Conservation (phyloP, 2,888 invertebrate species). For the Cylloceria caligata region DNA sequence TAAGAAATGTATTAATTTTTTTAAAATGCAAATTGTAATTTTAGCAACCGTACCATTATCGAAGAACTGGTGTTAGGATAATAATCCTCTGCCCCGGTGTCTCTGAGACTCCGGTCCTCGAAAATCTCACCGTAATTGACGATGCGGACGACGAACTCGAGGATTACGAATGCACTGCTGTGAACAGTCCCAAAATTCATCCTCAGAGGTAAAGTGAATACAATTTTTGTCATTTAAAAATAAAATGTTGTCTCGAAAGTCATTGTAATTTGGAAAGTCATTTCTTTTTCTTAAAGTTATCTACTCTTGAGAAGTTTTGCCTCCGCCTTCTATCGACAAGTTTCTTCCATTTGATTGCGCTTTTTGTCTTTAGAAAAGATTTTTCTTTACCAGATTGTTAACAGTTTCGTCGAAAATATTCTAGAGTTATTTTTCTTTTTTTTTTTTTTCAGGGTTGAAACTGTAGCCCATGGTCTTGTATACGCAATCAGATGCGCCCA, state of each 20-base stretch:
- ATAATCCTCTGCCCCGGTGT: constrained; percentile 80
- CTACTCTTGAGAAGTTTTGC: not conserved
- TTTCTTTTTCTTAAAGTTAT: not conserved
- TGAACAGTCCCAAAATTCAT: constrained; percentile 66
- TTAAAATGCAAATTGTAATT: constrained; percentile 1
- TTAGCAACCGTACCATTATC: constrained; percentile 82
- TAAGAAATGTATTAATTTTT: not conserved
- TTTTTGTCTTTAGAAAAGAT: not conserved
- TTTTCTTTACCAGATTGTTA: not conserved
- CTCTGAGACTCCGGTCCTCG: constrained; percentile 70
- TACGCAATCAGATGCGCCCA: constrained; percentile 80
- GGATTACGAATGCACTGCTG: constrained; percentile 25
- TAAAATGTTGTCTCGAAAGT: too few species aligned
- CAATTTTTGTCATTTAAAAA: not conserved
- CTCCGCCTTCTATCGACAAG: too few species aligned
- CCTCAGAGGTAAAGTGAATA: constrained; percentile 71
- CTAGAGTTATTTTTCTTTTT: too few species aligned
- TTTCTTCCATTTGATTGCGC: not conserved
- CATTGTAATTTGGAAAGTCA: too few species aligned
- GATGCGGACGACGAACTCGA: constrained; percentile 61
- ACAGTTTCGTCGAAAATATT: not conserved
- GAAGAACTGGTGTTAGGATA: constrained; percentile 80
- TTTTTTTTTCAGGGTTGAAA: constrained; percentile 76
- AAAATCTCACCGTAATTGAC: constrained; percentile 65
- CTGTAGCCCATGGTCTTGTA: constrained; percentile 79